Evolutionary conservation across 2,797 vertebrate species (phyloP).

Genomic region (Amblyopsis hoosieri): DNA sequence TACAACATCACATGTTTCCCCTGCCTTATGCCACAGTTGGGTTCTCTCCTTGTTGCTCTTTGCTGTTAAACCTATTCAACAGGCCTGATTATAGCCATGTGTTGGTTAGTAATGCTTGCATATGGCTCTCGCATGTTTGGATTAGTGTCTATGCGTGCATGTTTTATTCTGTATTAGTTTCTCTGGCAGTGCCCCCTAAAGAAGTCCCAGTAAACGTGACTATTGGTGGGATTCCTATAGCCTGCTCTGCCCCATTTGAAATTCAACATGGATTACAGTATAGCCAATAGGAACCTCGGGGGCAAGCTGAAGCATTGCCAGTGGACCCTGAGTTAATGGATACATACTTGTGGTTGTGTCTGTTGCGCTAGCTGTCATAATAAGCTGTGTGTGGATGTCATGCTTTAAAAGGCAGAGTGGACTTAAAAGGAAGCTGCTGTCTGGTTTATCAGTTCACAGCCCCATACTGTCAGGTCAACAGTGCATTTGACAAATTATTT

Average conservation of each 20-base stretch:
- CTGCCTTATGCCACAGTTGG: background rate
- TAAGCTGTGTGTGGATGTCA: background rate
- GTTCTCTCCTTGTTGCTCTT: background rate
- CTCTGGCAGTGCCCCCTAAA: background rate
- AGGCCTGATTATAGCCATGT: constrained; percentile 2
- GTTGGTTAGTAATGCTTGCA: background rate
- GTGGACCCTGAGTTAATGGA: background rate
- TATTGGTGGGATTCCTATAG: background rate
- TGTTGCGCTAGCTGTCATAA: background rate
- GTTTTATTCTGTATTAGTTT: background rate
- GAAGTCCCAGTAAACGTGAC: background rate
- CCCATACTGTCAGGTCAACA: background rate
- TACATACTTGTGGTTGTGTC: background rate
- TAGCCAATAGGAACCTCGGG: background rate
- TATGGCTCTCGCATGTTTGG: background rate
- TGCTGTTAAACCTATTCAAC: background rate
- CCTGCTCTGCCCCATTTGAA: background rate
- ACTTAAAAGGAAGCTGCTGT: background rate
- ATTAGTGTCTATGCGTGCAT: background rate
- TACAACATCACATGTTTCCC: background rate
- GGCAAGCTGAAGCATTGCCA: background rate
- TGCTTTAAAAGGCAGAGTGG: background rate
- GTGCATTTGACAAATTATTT: background rate
- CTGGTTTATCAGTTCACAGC: background rate
- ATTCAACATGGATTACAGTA: background rate